Percentiles rank a stretch among this genome's conserved stretches.
These are phyloP conservation scores for Gyps fulvus DNA, from an alignment of 2,113 vertebrate genomes.

Conservation along the genomic window DNA sequence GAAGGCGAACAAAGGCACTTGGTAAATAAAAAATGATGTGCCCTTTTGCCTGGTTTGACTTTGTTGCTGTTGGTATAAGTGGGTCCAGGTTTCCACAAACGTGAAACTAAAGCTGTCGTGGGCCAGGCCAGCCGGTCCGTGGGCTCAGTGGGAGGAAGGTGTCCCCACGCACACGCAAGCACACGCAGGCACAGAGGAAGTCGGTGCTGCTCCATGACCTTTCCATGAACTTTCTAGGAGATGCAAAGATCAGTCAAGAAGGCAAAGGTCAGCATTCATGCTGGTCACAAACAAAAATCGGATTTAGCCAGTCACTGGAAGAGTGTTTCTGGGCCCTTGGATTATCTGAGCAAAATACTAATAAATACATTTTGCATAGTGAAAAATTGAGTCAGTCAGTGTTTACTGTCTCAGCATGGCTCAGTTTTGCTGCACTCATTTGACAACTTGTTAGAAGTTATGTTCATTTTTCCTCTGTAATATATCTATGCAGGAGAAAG, in stretches of 20 bases:
- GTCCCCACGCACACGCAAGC: constrained; percentile 57
- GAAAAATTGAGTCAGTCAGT: neutral
- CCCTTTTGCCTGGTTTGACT: constrained; percentile 45
- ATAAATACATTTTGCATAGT: neutral
- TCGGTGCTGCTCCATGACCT: constrained; percentile 82
- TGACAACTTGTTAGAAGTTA: neutral
- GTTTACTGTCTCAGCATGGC: neutral
- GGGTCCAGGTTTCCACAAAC: constrained; percentile 37
- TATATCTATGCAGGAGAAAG: neutral
- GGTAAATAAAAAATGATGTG: neutral
- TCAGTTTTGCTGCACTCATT: neutral
- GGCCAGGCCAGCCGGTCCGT: constrained; percentile 37
- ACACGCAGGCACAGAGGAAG: constrained; percentile 66
- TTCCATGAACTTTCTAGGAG: constrained; percentile 86
- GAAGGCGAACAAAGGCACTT: neutral
- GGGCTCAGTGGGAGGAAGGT: constrained; percentile 68
- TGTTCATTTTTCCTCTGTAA: neutral
- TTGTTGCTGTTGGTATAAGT: neutral
- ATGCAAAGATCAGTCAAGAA: constrained; percentile 82
- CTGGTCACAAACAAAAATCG: constrained; percentile 88
- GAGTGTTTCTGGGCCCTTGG: constrained; percentile 39
- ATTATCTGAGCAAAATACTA: constrained; percentile 32
- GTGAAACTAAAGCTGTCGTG: neutral
- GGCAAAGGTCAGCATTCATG: constrained; percentile 89
- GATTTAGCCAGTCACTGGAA: constrained; percentile 79